A percentile compares a stretch with the other conserved stretches of the same genome.
These are phyloP conservation scores for Crossaster papposus DNA, from an alignment of 53 echinoderm and acorn worm genomes.

Conservation along the genomic window DNA sequence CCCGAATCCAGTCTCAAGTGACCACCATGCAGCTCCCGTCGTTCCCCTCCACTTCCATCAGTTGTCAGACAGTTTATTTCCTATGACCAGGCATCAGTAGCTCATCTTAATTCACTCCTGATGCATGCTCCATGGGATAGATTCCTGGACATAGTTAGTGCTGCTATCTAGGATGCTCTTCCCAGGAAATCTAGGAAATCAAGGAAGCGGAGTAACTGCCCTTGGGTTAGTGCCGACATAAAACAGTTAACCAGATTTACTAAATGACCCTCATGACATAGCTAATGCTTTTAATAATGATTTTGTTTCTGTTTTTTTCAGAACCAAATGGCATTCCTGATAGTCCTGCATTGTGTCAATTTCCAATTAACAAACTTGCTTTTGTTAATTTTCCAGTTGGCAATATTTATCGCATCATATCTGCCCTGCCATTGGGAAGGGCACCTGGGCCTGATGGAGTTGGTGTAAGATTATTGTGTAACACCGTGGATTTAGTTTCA, in stretches of 20 bases:
- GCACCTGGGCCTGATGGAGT: conserved; percentile 36
- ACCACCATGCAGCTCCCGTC: conserved; percentile 31
- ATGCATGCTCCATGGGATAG: conserved; percentile 35
- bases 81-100: conserved; percentile 15
- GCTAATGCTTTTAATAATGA: conserved; percentile 37
- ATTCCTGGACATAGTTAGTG: conserved; percentile 29
- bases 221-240: conserved; percentile 31
- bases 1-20: conserved; percentile 43
- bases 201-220: conserved; percentile 31
- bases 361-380: background rate
- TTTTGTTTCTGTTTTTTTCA: conserved; percentile 45
- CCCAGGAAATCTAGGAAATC: background rate
- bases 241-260: background rate
- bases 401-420: conserved; percentile 1
- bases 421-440: conserved; percentile 26
- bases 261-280: conserved; percentile 31
- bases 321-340: conserved; percentile 18
- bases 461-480: conserved; percentile 44
- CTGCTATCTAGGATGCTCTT: conserved; percentile 23
- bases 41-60: conserved; percentile 21
- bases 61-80: conserved; percentile 22
- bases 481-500: conserved; percentile 14
- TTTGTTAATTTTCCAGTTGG: background rate
- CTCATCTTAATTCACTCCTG: conserved; percentile 5
- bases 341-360: background rate